phyloP scores from a whole-genome alignment of 2,888 invertebrate genomes.

The Apantesis nais region DNA sequence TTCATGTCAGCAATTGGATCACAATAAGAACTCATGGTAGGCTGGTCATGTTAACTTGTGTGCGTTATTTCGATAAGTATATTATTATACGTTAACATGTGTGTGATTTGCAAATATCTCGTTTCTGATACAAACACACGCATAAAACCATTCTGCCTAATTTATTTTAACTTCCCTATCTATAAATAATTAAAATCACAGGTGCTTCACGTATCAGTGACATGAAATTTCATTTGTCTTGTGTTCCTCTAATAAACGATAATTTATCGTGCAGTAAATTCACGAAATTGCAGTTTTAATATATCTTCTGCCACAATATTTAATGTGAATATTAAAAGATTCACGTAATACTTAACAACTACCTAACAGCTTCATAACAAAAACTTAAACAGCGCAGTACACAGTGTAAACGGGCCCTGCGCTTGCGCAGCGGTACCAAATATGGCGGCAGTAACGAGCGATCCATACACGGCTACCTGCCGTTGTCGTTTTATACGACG shows the following conservation, averaged over 20 bases:
- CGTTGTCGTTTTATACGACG: constrained; percentile 41
- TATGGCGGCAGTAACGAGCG: constrained; percentile 29
- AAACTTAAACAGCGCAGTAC: background rate
- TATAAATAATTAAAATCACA: background rate
- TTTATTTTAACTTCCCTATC: too few relatives aligned
- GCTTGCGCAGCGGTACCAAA: constrained; percentile 33
- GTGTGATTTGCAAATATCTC: too few relatives aligned
- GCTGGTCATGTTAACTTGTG: too few relatives aligned
- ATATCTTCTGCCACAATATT: background rate
- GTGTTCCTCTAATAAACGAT: background rate
- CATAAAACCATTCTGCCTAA: too few relatives aligned
- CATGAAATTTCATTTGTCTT: background rate
- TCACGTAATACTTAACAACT: background rate
- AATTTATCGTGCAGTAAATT: background rate
- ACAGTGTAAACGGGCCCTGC: constrained; percentile 33
- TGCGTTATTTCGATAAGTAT: too few relatives aligned
- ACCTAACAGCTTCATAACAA: constrained; percentile 4
- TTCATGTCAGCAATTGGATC: too few relatives aligned
- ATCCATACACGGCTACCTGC: constrained; percentile 35
- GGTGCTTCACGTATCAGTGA: background rate
- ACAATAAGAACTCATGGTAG: too few relatives aligned
- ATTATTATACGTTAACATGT: too few relatives aligned
- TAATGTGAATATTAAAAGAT: background rate
- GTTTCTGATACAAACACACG: too few relatives aligned
- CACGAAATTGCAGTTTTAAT: background rate